Evolutionary conservation across 2,888 invertebrate species (phyloP).

Genomic region (Tryphoninae sp.): DNA sequence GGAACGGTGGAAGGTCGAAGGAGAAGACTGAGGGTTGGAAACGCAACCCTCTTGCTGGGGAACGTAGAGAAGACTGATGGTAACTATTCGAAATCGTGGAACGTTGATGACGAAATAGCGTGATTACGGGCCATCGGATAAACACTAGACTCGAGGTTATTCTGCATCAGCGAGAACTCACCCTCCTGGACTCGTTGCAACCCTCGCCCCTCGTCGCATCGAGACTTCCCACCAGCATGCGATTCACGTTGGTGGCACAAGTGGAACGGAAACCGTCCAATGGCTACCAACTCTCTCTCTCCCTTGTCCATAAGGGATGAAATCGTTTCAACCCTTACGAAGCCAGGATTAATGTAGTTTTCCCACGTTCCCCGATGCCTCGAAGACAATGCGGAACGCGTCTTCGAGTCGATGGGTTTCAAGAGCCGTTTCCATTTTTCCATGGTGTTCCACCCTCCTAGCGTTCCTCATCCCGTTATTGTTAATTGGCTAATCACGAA

Average conservation of each 20-base stretch:
- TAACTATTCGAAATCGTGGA: constrained; percentile 71
- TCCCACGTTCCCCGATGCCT: too few species aligned
- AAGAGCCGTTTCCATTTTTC: too few species aligned
- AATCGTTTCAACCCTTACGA: too few species aligned
- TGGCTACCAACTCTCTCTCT: neutral
- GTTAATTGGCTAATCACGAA: constrained; percentile 75
- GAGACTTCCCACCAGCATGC: constrained; percentile 10
- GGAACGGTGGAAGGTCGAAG: neutral
- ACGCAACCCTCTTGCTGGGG: constrained; percentile 40
- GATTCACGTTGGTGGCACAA: constrained; percentile 45
- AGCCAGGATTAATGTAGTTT: too few species aligned
- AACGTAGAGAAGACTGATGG: constrained; percentile 10
- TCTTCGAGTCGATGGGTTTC: too few species aligned
- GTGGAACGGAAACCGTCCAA: constrained; percentile 70
- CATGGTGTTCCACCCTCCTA: too few species aligned
- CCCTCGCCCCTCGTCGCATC: constrained; percentile 29
- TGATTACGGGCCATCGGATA: constrained; percentile 81
- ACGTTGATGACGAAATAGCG: constrained; percentile 81
- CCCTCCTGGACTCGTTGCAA: constrained; percentile 28
- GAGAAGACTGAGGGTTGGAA: neutral
- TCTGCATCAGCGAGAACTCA: constrained; percentile 73
- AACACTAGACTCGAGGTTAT: constrained; percentile 79
- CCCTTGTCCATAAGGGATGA: constrained; percentile 14
- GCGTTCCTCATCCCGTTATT: constrained; percentile 61
- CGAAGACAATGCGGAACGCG: too few species aligned